Conservation (phyloP, 2,888 invertebrate genomes). For the Rhyacophila evoluta region DNA sequence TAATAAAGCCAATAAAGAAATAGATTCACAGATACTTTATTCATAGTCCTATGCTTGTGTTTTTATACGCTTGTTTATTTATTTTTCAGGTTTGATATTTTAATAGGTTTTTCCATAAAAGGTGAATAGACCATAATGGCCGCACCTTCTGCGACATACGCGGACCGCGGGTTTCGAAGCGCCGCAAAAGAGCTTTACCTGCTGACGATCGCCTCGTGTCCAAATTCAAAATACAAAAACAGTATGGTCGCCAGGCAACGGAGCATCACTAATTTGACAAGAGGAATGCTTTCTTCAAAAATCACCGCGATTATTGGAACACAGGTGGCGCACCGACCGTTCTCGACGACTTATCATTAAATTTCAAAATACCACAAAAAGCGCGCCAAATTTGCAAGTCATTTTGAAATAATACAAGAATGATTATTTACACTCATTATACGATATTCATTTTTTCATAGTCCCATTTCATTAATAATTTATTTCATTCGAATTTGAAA, state of each 20-base stretch:
- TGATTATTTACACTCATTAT: background rate
- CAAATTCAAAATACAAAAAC: conserved; percentile 38
- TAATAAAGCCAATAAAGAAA: too few species aligned
- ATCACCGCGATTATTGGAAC: background rate
- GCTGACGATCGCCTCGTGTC: conserved; percentile 36
- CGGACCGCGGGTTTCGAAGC: background rate
- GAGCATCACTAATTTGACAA: conserved; percentile 27
- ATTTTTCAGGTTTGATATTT: too few species aligned
- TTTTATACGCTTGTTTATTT: too few species aligned
- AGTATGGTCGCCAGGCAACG: conserved; percentile 32
- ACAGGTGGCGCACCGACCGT: background rate
- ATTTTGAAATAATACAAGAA: background rate
- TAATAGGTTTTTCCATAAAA: too few species aligned
- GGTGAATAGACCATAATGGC: too few species aligned
- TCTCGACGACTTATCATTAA: background rate
- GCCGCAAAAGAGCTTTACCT: background rate
- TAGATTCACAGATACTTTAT: too few species aligned
- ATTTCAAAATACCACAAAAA: conserved; percentile 5
- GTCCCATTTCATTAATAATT: background rate
- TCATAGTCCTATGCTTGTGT: too few species aligned
- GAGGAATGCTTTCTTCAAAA: conserved; percentile 22
- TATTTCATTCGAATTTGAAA: background rate
- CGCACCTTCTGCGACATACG: background rate
- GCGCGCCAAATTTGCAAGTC: conserved; percentile 22
- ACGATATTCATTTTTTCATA: background rate